phyloP scores from a whole-genome alignment of 2,888 invertebrate genomes.

The Acanthosoma haemorrhoidale region DNA sequence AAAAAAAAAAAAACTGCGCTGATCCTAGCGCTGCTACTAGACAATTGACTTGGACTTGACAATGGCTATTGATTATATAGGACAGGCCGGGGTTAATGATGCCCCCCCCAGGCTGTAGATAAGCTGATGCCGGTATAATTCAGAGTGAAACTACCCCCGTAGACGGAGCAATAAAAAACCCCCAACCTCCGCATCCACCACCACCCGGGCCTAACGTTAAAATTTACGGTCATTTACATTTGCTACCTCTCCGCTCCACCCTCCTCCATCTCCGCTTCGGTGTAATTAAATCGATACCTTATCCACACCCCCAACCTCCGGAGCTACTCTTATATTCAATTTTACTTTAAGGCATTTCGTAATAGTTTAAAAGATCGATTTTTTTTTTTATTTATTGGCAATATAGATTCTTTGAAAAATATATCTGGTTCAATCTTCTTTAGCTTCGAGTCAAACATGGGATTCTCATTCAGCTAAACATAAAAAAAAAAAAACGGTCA shows the following conservation, averaged over 20 bases:
- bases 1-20: neutral
- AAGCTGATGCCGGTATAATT: conserved; percentile 7
- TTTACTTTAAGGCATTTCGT: no score
- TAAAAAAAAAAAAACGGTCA: no score
- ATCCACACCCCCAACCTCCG: no score
- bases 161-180: neutral
- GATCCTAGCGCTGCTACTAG: neutral
- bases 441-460: no score
- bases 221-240: conserved; percentile 14
- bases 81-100: neutral
- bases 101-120: neutral
- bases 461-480: no score
- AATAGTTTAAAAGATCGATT: no score
- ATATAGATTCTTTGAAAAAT: no score
- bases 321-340: no score
- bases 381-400: no score
- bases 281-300: conserved; percentile 5
- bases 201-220: no score
- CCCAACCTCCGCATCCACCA: neutral
- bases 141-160: neutral
- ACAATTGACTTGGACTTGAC: no score
- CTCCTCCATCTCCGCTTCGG: neutral
- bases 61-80: neutral
- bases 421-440: no score
- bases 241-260: neutral